Conservation (phyloP, 2,797 vertebrate species). For the Helostoma temminkii region DNA sequence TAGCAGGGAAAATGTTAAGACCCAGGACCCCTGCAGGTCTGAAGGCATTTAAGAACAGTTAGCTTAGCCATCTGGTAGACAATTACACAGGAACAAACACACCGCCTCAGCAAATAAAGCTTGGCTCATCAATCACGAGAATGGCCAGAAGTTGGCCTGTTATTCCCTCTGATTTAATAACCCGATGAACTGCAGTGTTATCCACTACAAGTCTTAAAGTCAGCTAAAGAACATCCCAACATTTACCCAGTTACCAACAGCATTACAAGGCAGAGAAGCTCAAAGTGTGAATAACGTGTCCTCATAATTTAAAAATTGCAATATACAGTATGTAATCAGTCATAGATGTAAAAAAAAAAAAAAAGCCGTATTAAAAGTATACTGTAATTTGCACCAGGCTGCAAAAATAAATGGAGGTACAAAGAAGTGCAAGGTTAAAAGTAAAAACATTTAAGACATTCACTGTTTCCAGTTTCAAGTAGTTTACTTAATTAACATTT, state of each 20-base stretch:
- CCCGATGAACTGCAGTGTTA: slow-evolving; percentile 77
- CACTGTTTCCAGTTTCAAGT: slow-evolving; percentile 92
- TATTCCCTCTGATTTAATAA: slow-evolving; percentile 86
- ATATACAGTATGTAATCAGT: too few species aligned
- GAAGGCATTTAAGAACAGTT: slow-evolving; percentile 88
- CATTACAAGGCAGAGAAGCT: slow-evolving; percentile 11
- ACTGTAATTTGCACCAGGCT: slow-evolving; percentile 33
- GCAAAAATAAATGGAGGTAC: slow-evolving; percentile 30
- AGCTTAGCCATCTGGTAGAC: slow-evolving; percentile 90
- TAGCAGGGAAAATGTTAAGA: slow-evolving; percentile 78
- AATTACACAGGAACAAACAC: slow-evolving; percentile 89
- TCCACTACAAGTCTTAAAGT: slow-evolving; percentile 50
- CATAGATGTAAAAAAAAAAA: neutral
- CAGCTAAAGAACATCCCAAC: slow-evolving; percentile 46
- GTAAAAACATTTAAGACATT: slow-evolving; percentile 85
- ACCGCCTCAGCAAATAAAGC: slow-evolving; percentile 89
- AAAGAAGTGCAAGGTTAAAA: slow-evolving; percentile 63
- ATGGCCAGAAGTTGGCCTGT: slow-evolving; percentile 85
- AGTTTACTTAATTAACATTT: slow-evolving; percentile 99
- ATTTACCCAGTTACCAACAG: slow-evolving; percentile 34
- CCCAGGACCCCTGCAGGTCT: slow-evolving; percentile 80
- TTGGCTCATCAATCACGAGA: slow-evolving; percentile 87
- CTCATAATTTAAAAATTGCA: slow-evolving; percentile 2
- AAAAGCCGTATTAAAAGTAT: too few species aligned
- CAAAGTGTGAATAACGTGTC: slow-evolving; percentile 8